Evolutionary conservation across 1,140 invertebrate species (phyloP).

Genomic region (Agrilus planipennis): DNA sequence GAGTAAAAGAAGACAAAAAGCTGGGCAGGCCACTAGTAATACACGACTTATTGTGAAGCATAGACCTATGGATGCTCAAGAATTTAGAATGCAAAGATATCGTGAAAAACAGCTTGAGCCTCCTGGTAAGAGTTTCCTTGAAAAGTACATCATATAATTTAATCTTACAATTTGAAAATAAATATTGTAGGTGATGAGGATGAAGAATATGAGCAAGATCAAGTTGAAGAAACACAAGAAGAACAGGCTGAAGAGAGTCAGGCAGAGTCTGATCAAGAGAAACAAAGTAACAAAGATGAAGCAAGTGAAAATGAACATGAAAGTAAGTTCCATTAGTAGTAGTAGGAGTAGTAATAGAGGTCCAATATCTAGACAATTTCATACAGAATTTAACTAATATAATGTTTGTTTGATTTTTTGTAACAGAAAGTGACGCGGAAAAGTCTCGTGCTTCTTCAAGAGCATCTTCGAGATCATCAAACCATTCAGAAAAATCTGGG

Average conservation of each 20-base stretch:
- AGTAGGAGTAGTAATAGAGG: too few relatives aligned
- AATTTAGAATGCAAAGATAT: constrained; percentile 76
- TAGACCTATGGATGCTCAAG: constrained; percentile 70
- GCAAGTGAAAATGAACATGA: constrained; percentile 22
- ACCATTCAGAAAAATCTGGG: constrained; percentile 13
- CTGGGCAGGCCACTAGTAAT: constrained; percentile 63
- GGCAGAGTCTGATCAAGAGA: constrained; percentile 28
- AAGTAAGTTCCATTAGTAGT: background rate
- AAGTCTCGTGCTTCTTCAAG: constrained; percentile 15
- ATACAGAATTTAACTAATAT: too few relatives aligned
- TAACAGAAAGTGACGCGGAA: constrained; percentile 14
- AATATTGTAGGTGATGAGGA: constrained; percentile 54
- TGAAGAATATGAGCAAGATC: constrained; percentile 50
- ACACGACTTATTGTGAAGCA: constrained; percentile 84
- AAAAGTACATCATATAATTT: constrained; percentile 12
- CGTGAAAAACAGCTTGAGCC: constrained; percentile 82
- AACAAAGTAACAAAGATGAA: constrained; percentile 33
- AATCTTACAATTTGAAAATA: constrained; percentile 42
- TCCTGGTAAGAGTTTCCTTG: constrained; percentile 49
- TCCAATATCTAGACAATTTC: too few relatives aligned
- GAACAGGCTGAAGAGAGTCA: constrained; percentile 43
- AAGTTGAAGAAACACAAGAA: constrained; percentile 51
- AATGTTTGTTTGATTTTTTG: background rate
- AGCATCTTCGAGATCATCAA: constrained; percentile 20
- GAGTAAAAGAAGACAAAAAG: constrained; percentile 76